phyloP scores from a whole-genome alignment of 2,797 vertebrate genomes.

The Buphagus erythrorhynchus region DNA sequence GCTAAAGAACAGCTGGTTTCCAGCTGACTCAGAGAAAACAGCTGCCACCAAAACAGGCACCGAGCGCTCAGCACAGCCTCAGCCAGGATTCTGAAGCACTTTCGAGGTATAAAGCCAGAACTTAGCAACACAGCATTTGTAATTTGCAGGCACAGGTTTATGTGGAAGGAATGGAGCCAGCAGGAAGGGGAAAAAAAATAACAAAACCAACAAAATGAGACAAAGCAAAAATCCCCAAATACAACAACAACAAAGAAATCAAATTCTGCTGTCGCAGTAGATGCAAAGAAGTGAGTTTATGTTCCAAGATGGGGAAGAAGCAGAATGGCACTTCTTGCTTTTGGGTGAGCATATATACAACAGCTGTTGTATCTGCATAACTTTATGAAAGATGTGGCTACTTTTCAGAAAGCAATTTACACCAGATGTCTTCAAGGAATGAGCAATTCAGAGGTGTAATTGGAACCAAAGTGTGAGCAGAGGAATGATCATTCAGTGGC shows the following conservation, averaged over 20 bases:
- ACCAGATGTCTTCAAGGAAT: conserved; percentile 39
- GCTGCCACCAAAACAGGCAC: neutral
- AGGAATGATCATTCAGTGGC: neutral
- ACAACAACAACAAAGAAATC: neutral
- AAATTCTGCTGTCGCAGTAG: neutral
- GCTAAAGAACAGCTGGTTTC: conserved; percentile 26
- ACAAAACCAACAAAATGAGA: neutral
- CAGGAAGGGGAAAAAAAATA: accelerated
- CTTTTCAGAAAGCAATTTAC: conserved; percentile 26
- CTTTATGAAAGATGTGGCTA: neutral
- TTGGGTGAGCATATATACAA: neutral
- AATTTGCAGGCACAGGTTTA: neutral
- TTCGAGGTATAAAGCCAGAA: conserved; percentile 36
- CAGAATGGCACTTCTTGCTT: neutral
- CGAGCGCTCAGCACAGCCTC: neutral
- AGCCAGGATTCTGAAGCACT: conserved; percentile 6
- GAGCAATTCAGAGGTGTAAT: conserved; percentile 24
- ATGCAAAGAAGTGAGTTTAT: neutral
- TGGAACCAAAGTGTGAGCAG: conserved; percentile 4
- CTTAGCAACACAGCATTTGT: neutral
- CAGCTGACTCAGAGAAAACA: conserved; percentile 60
- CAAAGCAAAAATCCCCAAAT: neutral
- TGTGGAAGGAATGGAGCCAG: neutral
- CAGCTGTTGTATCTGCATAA: conserved; percentile 14
- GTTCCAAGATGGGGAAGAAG: neutral